Conservation (phyloP, 1,140 invertebrate species). For the Teleogryllus occipitalis region DNA sequence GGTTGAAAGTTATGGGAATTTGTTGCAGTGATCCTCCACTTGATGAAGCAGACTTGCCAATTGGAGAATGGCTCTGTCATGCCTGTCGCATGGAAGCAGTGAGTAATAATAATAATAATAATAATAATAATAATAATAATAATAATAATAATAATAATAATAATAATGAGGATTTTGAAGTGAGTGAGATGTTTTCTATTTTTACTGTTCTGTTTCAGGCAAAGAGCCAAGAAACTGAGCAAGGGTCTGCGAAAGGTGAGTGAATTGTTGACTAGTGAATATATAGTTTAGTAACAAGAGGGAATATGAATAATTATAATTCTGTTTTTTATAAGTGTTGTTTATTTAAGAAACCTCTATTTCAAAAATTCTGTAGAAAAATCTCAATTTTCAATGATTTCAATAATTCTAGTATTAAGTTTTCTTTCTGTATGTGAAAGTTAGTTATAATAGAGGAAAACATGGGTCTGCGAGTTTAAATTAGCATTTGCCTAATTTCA, state of each 20-base stretch:
- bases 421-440: no score
- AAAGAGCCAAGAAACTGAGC: neutral
- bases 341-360: no score
- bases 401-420: no score
- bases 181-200: no score
- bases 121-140: neutral
- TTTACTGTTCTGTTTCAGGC: neutral
- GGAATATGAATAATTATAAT: neutral
- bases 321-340: neutral
- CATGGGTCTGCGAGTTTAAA: no score
- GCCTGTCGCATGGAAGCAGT: conserved; percentile 63
- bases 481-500: no score
- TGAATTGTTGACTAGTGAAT: neutral
- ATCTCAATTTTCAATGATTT: no score
- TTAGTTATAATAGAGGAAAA: no score
- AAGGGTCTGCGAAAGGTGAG: neutral
- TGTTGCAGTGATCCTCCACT: conserved; percentile 75
- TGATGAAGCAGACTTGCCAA: conserved; percentile 78
- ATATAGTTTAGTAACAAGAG: neutral
- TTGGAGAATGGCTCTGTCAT: conserved; percentile 83
- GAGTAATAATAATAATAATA: conserved; percentile 27
- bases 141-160: neutral
- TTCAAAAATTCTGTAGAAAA: no score
- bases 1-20: no score
- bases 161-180: no score